These are phyloP conservation scores for Lepidotrigona ventralis DNA, from an alignment of 1,140 invertebrate species.

Conservation along the genomic window DNA sequence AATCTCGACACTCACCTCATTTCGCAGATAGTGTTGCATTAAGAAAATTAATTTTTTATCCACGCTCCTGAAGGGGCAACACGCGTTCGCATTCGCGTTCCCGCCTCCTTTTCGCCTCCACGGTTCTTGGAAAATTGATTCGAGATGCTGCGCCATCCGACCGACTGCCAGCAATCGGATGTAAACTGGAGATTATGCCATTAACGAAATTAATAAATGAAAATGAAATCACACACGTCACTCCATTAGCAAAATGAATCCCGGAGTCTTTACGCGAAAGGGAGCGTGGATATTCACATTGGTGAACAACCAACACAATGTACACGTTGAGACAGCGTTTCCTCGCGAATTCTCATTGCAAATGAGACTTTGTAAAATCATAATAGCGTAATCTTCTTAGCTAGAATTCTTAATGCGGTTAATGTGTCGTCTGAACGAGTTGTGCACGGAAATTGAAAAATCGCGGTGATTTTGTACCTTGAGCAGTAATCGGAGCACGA, in stretches of 20 bases:
- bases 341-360: not conserved
- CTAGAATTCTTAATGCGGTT: not conserved
- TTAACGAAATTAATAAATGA: slow-evolving; percentile 64
- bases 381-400: not conserved
- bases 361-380: not conserved
- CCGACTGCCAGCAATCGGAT: slow-evolving; percentile 53
- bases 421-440: not conserved
- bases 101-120: no score
- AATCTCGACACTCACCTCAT: slow-evolving; percentile 62
- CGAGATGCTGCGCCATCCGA: slow-evolving; percentile 17
- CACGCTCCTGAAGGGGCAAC: not conserved
- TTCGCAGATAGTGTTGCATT: slow-evolving; percentile 64
- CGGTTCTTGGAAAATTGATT: slow-evolving; percentile 46
- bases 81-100: not conserved
- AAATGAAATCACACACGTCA: slow-evolving; percentile 51
- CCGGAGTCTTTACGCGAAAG: not conserved
- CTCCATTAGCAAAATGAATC: slow-evolving; percentile 61
- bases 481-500: not conserved
- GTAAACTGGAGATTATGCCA: slow-evolving; percentile 59
- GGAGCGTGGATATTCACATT: not conserved
- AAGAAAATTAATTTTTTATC: slow-evolving; percentile 64
- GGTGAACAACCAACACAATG: no score
- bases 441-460: not conserved
- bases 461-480: not conserved
- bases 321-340: not conserved